Conservation (phyloP, 2,113 vertebrate genomes). For the Aythya baeri region DNA sequence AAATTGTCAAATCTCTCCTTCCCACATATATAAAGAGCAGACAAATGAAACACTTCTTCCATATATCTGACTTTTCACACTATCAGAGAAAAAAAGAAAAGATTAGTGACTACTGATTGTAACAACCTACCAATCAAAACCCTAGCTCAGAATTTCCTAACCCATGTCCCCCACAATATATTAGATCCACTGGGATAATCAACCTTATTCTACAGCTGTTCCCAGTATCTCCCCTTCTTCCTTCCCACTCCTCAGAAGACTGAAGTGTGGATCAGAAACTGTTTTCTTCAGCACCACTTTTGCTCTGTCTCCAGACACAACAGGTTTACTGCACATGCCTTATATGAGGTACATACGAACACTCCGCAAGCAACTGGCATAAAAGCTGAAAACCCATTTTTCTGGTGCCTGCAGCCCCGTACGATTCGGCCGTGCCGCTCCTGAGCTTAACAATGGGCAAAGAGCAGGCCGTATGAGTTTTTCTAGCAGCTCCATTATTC, state of each 20-base stretch:
- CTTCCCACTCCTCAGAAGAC: neutral
- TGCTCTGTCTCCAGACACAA: rapidly evolving
- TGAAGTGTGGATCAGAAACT: neutral
- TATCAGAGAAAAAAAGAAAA: neutral
- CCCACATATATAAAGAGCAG: neutral
- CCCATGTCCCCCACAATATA: neutral
- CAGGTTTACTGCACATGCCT: neutral
- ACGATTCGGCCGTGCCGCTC: neutral
- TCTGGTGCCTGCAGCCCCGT: too few relatives aligned
- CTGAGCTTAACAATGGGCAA: neutral
- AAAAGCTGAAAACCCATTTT: neutral
- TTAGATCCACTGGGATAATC: neutral
- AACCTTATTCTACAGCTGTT: neutral
- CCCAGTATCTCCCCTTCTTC: neutral
- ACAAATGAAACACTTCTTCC: neutral
- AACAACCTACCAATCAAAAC: neutral
- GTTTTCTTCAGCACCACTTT: neutral
- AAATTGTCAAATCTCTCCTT: neutral
- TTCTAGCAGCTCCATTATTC: neutral
- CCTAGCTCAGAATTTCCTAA: neutral
- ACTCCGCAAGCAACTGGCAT: neutral
- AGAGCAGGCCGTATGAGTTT: neutral
- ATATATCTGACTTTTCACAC: neutral
- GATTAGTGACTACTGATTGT: neutral
- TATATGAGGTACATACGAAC: neutral